phyloP scores from a whole-genome alignment of 2,113 vertebrate genomes.

The Pelmatolapia mariae region DNA sequence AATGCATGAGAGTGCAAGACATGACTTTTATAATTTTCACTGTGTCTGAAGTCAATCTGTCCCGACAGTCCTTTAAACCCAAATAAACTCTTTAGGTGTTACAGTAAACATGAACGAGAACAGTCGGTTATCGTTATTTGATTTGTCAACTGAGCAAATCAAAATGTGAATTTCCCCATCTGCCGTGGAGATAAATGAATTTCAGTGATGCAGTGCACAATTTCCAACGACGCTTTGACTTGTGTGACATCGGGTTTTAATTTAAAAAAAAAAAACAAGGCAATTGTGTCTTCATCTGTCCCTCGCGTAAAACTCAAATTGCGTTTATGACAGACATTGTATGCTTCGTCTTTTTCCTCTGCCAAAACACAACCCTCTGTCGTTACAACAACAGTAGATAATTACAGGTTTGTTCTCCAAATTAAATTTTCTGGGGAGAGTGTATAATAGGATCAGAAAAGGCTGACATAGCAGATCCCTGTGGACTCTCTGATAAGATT shows the following conservation, averaged over 20 bases:
- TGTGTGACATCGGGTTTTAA: not conserved
- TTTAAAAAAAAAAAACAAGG: rapidly evolving
- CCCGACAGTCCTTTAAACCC: not conserved
- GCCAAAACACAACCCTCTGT: not conserved
- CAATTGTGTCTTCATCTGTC: not conserved
- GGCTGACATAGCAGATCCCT: slow-evolving; percentile 35
- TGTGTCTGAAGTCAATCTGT: not conserved
- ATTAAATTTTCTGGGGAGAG: not conserved
- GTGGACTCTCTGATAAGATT: slow-evolving; percentile 32
- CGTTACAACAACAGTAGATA: slow-evolving; percentile 4
- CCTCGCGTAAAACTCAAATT: not conserved
- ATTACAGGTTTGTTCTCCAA: slow-evolving; percentile 45
- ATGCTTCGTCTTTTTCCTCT: not conserved
- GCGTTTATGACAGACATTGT: not conserved
- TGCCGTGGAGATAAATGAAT: not conserved
- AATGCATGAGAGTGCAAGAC: not conserved
- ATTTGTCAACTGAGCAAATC: not conserved
- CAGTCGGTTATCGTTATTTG: not conserved
- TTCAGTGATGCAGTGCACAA: not conserved
- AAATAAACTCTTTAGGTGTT: not conserved
- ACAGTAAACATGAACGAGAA: not conserved
- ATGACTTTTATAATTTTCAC: not conserved
- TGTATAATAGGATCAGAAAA: not conserved
- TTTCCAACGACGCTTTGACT: not conserved
- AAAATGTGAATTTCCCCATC: not conserved